Evolutionary conservation across 2,888 invertebrate genomes (phyloP), one percentile per base, ranked within the genome.

Genomic region (Parnassius apollo): DNA sequence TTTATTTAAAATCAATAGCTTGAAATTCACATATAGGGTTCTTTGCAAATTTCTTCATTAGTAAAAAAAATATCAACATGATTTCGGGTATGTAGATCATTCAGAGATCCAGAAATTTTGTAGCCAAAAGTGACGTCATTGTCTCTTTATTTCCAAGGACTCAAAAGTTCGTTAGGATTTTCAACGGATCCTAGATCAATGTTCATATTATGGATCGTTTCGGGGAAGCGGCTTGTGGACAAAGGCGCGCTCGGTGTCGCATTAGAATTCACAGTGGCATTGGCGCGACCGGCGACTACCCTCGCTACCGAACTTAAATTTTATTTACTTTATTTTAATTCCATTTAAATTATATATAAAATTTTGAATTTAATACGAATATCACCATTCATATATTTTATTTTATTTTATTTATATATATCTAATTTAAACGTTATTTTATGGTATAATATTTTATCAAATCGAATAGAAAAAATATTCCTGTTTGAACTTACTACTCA

Each of bases 181-280:
- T 65, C 66, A 65, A 61, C 66, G 65, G 62, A 61, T 65, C 62
- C 69, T 72, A 70, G 73, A 73, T 75, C 70, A 70, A 73, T 71
- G 73, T 74, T 35, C 35, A 35, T 35, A 35, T 35, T 35, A 52
- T 62, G 49, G 9, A 49, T 49, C 59, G 59, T 67, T 75, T 76
- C 76, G 65, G 55, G 69, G 75, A 75, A 75, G 57, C 62, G 70
- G 71, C 72, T 69, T 64, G 69, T 69, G 71, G 74, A 70, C 74
- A 75, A 74, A 75, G 72, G 65, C 66, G 56, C 59, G 62, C 49
- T 13, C 45, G 12, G 50, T 42, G 18, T 9, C 46, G 9, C 68
- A 75, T 75, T 74, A 70, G 67, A 69, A 75, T 76, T 66, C 66
- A 59, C 42, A 22, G 57, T 51, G 48, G n/a, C 44, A 13, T 0